Conservation (phyloP, 2,888 invertebrate genomes). For the Philereme vetulata region DNA sequence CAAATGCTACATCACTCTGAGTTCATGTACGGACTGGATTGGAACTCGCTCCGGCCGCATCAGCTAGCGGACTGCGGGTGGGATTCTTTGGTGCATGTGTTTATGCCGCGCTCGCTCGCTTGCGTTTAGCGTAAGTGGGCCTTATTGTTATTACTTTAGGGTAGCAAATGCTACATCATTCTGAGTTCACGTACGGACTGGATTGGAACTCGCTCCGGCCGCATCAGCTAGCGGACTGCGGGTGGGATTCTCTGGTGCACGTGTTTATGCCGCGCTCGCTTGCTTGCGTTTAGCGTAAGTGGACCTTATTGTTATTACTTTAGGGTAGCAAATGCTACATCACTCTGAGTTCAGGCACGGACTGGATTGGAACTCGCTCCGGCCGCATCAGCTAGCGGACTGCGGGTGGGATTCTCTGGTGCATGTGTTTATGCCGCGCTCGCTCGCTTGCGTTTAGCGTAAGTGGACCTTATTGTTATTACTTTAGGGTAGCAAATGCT, state of each 20-base stretch:
- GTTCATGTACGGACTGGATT: slow-evolving; percentile 94
- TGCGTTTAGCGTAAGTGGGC: slow-evolving; percentile 42
- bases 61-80: slow-evolving; percentile 93
- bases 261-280: slow-evolving; percentile 86
- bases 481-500: no score
- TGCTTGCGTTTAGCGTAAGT: slow-evolving; percentile 46
- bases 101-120: slow-evolving; percentile 82
- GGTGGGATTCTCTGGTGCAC: slow-evolving; percentile 92
- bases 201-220: slow-evolving; percentile 90
- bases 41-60: slow-evolving; percentile 88
- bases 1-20: slow-evolving; percentile 89
- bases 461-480: no score
- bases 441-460: slow-evolving; percentile 38
- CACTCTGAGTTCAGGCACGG: slow-evolving; percentile 89
- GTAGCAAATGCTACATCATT: slow-evolving; percentile 87
- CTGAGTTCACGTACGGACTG: slow-evolving; percentile 93
- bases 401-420: neutral
- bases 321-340: neutral
- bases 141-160: neutral
- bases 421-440: neutral
- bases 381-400: slow-evolving; percentile 56
- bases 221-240: slow-evolving; percentile 91
- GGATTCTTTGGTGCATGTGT: slow-evolving; percentile 91
- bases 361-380: neutral
- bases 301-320: neutral